A percentile compares a stretch with the other conserved stretches of the same genome.
phyloP scores from a whole-genome alignment of 2,888 invertebrate species.

The Sminthurides aquaticus region DNA sequence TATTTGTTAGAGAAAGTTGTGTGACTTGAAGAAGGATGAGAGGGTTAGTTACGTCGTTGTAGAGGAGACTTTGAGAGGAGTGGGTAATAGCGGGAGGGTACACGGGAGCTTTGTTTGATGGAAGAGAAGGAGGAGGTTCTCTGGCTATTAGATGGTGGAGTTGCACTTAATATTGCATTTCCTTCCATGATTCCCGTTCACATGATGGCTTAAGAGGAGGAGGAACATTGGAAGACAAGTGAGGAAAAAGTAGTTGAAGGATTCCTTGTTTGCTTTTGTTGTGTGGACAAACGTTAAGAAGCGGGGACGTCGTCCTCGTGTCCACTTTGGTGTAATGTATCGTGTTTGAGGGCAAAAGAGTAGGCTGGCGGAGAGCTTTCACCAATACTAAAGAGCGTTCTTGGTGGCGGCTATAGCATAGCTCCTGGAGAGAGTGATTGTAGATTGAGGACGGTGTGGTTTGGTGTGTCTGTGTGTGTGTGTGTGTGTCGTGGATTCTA shows the following conservation, averaged over 20 bases:
- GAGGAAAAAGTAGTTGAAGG: not conserved
- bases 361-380: not conserved
- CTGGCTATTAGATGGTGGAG: not conserved
- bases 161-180: not conserved
- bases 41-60: no score
- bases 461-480: no score
- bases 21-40: no score
- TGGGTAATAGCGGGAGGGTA: not conserved
- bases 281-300: not conserved
- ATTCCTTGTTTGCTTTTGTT: not conserved
- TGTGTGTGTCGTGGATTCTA: no score
- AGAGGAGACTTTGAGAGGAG: no score
- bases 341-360: not conserved
- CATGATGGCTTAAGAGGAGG: not conserved
- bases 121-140: not conserved
- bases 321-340: not conserved
- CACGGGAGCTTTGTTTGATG: not conserved
- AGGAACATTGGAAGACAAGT: not conserved
- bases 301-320: not conserved
- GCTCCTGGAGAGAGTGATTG: no score
- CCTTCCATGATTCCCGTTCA: not conserved
- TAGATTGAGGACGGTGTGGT: not conserved
- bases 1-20: not conserved
- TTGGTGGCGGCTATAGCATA: no score
- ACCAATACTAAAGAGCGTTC: no score